Base-by-base conservation (phyloP, 2,113 vertebrate species). In the Malurus melanocephalus region DNA sequence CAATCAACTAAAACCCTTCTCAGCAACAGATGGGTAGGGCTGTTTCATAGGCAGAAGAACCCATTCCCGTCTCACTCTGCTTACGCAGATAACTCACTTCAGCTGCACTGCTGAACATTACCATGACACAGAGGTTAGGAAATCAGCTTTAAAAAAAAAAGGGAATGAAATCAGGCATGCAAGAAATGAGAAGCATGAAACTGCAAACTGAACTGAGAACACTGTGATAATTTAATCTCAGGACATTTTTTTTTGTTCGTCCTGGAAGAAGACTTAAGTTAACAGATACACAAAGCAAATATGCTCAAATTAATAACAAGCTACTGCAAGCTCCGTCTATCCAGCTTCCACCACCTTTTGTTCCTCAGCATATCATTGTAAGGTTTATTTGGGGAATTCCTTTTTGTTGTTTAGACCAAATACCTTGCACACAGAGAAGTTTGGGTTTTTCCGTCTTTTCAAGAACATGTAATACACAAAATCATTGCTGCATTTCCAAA, bases 31-130 rank as follows among this genome's bases (percentile, higher is more conserved):
- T 26, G 53, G 48, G 46, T 4, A 10, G 2, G 15, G 16, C 1
- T 64, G 51, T 19, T 60, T 27, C 43, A 19, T n/a, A 48, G 80
- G 71, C 71, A 69, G 53, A 32, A 79, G 14, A 83, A 32, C 12
- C 11, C 0, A 5, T 6, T 48, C 13, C 15, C 22, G 0, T 24
- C 46, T 40, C 0, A 0, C 38, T 56, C 33, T 0, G 0, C 38
- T 64, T 35, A 28, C 0, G 0, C 1, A 22, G 73, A 61, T 75
- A 56, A 72, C 42, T 75, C 1, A 1, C 61, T 65, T 87, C 87
- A 87, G 42, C 82, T 68, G 66, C 27, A 5, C 3, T 67, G 55
- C 53, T 75, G 42, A 79, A 64, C 11, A 13, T 79, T 43, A 57
- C 55, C 40, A 11, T 28, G 45, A 65, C 59, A 89, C 9, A 35